Conservation (phyloP, 1,140 invertebrate species). For the Pseudomyrmex flavicornis region DNA sequence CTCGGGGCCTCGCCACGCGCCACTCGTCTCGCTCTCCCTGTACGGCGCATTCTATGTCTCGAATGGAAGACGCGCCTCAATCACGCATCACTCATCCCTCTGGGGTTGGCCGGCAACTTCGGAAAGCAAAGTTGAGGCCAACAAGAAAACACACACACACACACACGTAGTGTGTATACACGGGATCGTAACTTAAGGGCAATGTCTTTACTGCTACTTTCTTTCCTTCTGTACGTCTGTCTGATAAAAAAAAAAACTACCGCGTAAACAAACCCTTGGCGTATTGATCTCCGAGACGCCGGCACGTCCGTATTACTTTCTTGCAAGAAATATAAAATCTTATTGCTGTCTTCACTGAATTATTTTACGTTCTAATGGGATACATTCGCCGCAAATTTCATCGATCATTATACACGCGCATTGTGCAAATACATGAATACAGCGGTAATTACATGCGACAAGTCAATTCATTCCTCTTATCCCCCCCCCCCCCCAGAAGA, state of each 20-base stretch:
- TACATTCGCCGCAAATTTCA: conserved; percentile 42
- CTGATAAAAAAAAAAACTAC: not conserved
- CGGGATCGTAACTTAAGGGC: too few species aligned
- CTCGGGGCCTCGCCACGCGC: conserved; percentile 76
- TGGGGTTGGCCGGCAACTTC: not conserved
- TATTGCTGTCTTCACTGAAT: too few species aligned
- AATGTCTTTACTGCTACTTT: too few species aligned
- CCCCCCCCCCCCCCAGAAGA: too few species aligned
- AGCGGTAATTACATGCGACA: conserved; percentile 36
- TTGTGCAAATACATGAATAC: conserved; percentile 8
- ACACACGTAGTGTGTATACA: too few species aligned
- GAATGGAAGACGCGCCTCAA: conserved; percentile 29
- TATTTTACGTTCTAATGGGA: not conserved
- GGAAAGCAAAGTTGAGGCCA: too few species aligned
- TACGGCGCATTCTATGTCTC: conserved; percentile 21
- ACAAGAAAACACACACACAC: not conserved
- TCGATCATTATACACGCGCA: conserved; percentile 9
- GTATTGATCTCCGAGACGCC: too few species aligned
- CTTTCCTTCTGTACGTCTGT: too few species aligned
- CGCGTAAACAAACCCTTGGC: too few species aligned
- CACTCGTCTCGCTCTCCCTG: conserved; percentile 45
- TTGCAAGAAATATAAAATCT: too few species aligned
- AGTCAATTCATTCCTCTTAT: conserved; percentile 44
- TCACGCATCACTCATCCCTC: conserved; percentile 29
- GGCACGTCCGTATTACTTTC: too few species aligned